Conservation (phyloP, 2,113 vertebrate species). For the Baryphthengus martii region DNA sequence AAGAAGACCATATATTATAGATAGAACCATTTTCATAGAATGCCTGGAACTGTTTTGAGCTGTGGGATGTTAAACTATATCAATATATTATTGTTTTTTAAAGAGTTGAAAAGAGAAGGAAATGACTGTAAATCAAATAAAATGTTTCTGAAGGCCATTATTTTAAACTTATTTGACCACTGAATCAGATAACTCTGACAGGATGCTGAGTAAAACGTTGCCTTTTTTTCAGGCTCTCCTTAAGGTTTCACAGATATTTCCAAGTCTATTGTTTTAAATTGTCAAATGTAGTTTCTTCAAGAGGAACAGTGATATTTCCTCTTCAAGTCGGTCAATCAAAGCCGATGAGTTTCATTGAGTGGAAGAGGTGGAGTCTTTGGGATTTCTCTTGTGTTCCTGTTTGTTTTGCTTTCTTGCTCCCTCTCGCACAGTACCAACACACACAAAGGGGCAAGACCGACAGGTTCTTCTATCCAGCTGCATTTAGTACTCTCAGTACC, state of each 20-base stretch:
- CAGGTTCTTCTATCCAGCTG: neutral
- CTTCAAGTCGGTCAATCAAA: slow-evolving; percentile 5
- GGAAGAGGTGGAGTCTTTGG: neutral
- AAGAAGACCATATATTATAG: neutral
- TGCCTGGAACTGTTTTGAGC: neutral
- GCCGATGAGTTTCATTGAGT: neutral
- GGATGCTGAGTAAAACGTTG: neutral
- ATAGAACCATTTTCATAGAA: neutral
- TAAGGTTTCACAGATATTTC: neutral
- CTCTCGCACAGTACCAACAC: neutral
- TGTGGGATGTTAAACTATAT: neutral
- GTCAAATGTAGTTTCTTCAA: neutral
- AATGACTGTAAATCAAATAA: slow-evolving; percentile 35
- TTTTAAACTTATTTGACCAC: slow-evolving; percentile 27
- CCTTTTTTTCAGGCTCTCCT: neutral
- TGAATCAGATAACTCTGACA: slow-evolving; percentile 7
- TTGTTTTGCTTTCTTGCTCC: neutral
- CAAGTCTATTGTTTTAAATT: slow-evolving; percentile 36
- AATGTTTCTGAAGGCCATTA: neutral
- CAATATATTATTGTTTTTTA: neutral
- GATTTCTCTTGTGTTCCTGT: neutral
- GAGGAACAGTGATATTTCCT: neutral
- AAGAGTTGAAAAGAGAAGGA: neutral
- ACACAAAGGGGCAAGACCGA: neutral
- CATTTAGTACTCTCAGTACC: neutral